phyloP scores from a whole-genome alignment of 2,888 invertebrate genomes.

The Acleris laterana region DNA sequence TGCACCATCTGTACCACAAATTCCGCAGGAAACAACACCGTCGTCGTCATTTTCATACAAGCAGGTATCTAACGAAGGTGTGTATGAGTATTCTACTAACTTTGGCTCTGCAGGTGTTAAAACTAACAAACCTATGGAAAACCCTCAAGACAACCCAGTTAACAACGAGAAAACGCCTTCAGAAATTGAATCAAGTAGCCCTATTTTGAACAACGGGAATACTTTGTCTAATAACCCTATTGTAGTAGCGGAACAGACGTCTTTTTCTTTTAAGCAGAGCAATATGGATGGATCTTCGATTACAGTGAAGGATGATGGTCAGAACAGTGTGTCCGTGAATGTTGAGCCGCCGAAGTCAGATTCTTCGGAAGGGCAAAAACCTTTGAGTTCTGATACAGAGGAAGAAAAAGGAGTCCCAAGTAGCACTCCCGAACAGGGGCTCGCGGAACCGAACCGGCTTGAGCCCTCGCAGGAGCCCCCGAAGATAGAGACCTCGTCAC shows the following conservation, averaged over 20 bases:
- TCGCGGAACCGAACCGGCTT: neutral
- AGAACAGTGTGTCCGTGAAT: conserved; percentile 41
- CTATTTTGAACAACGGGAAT: conserved; percentile 5
- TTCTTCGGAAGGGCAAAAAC: neutral
- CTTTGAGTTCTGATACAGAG: neutral
- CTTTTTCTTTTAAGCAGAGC: conserved; percentile 42
- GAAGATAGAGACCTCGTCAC: neutral
- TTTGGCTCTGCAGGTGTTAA: conserved; percentile 1
- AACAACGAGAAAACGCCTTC: neutral
- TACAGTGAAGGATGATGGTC: conserved; percentile 36
- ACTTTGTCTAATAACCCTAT: conserved; percentile 43
- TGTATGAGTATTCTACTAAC: conserved; percentile 20
- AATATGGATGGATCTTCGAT: conserved; percentile 42
- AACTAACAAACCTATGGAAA: conserved; percentile 6
- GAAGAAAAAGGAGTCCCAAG: neutral
- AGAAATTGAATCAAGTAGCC: neutral
- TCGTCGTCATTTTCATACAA: conserved; percentile 24
- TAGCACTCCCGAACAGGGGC: neutral
- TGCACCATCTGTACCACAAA: conserved; percentile 19
- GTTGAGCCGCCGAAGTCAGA: conserved; percentile 26
- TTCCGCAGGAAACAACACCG: neutral
- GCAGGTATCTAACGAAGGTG: conserved; percentile 9
- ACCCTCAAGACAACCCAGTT: conserved; percentile 3
- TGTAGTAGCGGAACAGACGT: conserved; percentile 40
- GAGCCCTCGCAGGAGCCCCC: neutral